Conservation (phyloP, 2,113 vertebrate species). For the Rostratula benghalensis region DNA sequence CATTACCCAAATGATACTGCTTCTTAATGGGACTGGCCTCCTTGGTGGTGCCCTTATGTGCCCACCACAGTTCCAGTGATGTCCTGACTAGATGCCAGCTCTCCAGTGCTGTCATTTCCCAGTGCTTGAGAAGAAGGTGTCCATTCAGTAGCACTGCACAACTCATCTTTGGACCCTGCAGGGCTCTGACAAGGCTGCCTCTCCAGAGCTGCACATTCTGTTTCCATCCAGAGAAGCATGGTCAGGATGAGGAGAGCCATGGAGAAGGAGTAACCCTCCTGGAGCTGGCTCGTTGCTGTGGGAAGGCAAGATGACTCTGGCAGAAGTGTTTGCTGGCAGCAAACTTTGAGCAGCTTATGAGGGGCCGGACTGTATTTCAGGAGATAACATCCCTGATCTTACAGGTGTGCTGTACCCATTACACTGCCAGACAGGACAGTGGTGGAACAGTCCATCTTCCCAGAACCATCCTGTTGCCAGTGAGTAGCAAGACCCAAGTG, state of each 20-base stretch:
- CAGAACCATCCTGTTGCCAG: neutral
- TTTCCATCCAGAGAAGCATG: neutral
- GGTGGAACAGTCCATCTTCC: neutral
- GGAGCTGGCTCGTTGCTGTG: fast-evolving
- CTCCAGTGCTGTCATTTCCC: neutral
- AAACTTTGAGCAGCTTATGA: neutral
- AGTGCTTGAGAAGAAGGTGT: neutral
- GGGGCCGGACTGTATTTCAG: neutral
- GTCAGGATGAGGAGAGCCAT: neutral
- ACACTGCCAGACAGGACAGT: neutral
- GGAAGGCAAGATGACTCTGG: neutral
- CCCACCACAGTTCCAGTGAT: neutral
- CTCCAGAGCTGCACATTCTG: fast-evolving
- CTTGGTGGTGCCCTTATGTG: neutral
- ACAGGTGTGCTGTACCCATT: neutral
- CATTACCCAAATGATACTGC: neutral
- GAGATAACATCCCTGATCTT: neutral
- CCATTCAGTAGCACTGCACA: neutral
- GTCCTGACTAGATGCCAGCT: neutral
- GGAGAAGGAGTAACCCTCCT: neutral
- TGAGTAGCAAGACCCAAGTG: neutral
- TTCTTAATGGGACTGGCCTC: neutral
- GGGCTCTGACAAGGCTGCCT: neutral
- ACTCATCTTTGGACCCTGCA: neutral
- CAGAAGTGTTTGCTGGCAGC: neutral